Conservation (phyloP, 2,888 invertebrate species). For the Euplagia quadripunctaria region DNA sequence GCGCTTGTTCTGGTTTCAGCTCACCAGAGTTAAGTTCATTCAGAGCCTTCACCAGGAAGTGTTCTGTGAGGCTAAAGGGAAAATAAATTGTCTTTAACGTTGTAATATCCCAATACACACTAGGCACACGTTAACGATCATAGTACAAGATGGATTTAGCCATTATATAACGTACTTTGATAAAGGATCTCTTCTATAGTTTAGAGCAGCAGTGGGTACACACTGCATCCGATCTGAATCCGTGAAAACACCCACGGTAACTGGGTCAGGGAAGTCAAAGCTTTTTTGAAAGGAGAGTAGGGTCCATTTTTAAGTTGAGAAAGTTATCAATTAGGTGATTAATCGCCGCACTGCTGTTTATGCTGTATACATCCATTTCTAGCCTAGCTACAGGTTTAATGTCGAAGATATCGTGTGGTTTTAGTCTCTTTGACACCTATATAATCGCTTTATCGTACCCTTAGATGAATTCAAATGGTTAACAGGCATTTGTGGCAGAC, state of each 20-base stretch:
- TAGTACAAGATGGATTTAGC: too few relatives aligned
- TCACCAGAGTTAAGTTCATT: conserved; percentile 59
- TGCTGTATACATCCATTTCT: neutral
- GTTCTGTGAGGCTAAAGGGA: conserved; percentile 73
- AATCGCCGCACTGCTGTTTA: neutral
- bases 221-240: too few relatives aligned
- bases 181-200: neutral
- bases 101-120: neutral
- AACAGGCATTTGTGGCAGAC: neutral
- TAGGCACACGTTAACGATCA: too few relatives aligned
- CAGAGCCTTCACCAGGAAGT: conserved; percentile 71
- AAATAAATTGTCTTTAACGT: neutral
- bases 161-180: neutral
- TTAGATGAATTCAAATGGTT: neutral
- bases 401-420: neutral
- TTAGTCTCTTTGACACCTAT: neutral
- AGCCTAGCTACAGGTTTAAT: neutral
- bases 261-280: neutral
- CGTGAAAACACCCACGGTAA: neutral
- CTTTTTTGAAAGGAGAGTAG: neutral
- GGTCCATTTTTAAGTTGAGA: neutral
- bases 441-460: neutral
- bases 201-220: neutral
- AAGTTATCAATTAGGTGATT: neutral
- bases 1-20: conserved; percentile 68